phyloP scores from a whole-genome alignment of 1,140 invertebrate genomes.

The Muscidifurax raptorellus region DNA sequence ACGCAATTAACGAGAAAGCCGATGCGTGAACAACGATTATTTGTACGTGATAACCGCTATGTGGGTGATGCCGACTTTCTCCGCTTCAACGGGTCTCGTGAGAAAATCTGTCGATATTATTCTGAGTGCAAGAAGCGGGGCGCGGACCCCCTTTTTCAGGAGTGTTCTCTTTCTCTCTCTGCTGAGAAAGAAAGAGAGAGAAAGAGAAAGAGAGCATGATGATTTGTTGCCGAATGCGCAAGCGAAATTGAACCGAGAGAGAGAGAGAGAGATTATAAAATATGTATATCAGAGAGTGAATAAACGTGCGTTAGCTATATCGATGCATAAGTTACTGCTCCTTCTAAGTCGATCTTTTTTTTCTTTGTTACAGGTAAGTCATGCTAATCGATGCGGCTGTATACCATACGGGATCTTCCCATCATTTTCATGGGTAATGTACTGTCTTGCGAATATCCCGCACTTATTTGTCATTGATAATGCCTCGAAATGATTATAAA shows the following conservation, averaged over 20 bases:
- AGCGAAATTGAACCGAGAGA: constrained; percentile 7
- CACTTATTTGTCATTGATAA: constrained; percentile 1
- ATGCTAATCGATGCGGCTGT: constrained; percentile 40
- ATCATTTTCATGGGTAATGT: constrained; percentile 45
- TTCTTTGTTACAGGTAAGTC: constrained; percentile 48
- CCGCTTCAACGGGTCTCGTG: not conserved
- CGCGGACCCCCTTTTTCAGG: too few species aligned
- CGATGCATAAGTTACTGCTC: not conserved
- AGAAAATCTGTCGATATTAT: not conserved
- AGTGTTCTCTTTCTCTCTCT: too few species aligned
- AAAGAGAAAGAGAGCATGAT: not conserved
- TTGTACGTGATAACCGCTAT: not conserved
- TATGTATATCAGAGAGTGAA: too few species aligned
- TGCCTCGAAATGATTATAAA: not conserved
- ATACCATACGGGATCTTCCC: not conserved
- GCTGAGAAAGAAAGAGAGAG: too few species aligned
- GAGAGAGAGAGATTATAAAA: too few species aligned
- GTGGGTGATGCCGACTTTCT: constrained; percentile 32
- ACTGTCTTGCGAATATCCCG: not conserved
- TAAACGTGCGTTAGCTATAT: not conserved
- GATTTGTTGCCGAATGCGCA: not conserved
- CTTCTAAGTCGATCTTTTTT: constrained; percentile 29
- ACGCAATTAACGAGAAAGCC: too few species aligned
- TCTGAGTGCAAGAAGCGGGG: too few species aligned
- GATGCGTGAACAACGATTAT: not conserved